Evolutionary conservation across 2,113 vertebrate species (phyloP), one percentile per base, ranked within the genome.

Genomic region (Shinisaurus crocodilurus): DNA sequence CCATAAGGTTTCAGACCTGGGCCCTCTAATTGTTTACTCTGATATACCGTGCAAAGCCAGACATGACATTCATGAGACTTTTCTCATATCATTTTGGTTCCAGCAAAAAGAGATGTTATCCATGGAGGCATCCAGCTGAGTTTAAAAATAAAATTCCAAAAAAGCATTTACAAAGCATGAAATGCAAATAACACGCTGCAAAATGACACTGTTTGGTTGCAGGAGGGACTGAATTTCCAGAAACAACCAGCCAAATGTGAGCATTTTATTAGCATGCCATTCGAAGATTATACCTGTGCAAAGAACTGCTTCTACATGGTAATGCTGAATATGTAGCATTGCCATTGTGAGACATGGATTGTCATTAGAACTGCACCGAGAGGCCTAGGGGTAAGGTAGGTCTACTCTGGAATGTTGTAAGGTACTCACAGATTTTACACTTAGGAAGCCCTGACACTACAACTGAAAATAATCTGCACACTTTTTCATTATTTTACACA

Each of bases 281-380:
- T 60, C 80, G 45, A 70, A 70, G 63, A 54, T 54, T 48, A 86
- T 84, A 82, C 63, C 67, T 25, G 5, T 40, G 25, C 67, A 1
- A 1, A 50, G 23, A 50, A 18, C 0, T 37, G 86, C 67, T 34
- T 91, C 40, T 48, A 37, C 72, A 63, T 1, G 43, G n/a, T 1
- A 0, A 9, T 4, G 0, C 0, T 81, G 29, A 45, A 50, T 67
- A 76, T 74, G 2, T 45, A 1, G 15, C 0, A 0, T 70, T 76
- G 54, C 54, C 0, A 0, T 70, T 76, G 54, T 60, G 15, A 48
- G 32, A 79, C 48, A 15, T 0, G 0, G 25, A 75, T 93, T 0
- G 0, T 18, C 37, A 48, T 0, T 1, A 89, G 82, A 86, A 83
- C 89, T 85, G 72, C 74, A 76, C 85, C 63, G 77, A 84, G 20